Evolutionary conservation across 2,797 vertebrate genomes (phyloP), one percentile per base, ranked within the genome.

Genomic region (Melanotaenia boesemani): DNA sequence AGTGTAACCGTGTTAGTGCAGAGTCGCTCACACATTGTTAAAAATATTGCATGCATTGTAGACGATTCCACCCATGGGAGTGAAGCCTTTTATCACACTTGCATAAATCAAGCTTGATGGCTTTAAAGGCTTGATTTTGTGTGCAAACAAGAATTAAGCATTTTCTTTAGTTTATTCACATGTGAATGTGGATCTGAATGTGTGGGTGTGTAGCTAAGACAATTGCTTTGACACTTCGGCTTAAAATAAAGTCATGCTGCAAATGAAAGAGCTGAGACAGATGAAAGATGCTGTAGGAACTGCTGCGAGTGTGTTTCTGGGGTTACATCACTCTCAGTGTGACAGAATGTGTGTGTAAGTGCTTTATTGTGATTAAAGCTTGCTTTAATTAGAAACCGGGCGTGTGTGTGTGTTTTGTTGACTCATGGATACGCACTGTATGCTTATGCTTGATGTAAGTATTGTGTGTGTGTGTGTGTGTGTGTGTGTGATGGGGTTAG

Each of bases 171-270:
- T 22, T 13, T 41, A 18, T 46, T 34, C 32, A 57, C 30, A 63
- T 26, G 60, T 54, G 44, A 64, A 28, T 37, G 20, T 66, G 15
- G 2, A 11, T 16, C 56, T 32, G 62, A 61, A 36, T 16, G 37
- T 55, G 12, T 44, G 16, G 46, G n/a, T 56, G 26, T 26, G 54
- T 69, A 36, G 56, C 32, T 60, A 70, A 74, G 4, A 12, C 12
- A 41, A 41, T 67, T 62, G 62, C 77, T 71, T 80, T 70, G 74
- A 70, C 72, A 74, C 60, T 37, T 76, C 64, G 26, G 65, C 77
- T 52, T 48, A 76, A 81, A 78, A 85, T 70, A 72, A 76, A 85
- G 57, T 72, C 69, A 74, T 67, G 63, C 41, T 24, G 63, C 30
- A 9, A 67, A 44, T 76, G 41, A 64, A 70, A 68, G 74, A 60